These are phyloP conservation scores for Latheticus oryzae DNA, from an alignment of 2,888 invertebrate species.

Conservation along the genomic window DNA sequence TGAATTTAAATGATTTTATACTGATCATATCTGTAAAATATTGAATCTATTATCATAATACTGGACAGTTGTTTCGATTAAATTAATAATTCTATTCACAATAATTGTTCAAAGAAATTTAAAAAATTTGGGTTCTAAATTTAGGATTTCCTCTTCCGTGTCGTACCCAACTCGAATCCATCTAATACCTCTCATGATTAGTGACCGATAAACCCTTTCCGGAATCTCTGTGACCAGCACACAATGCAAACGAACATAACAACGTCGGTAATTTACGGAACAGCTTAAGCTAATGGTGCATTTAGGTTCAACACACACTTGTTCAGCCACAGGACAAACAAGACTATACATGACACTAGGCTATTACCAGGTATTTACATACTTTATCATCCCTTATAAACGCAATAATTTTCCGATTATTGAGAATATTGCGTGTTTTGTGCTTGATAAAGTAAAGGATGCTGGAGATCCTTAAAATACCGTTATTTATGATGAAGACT, in stretches of 20 bases:
- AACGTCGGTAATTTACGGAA: constrained; percentile 43
- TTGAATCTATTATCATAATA: too few relatives aligned
- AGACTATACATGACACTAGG: constrained; percentile 17
- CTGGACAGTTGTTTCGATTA: too few relatives aligned
- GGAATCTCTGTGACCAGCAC: constrained; percentile 37
- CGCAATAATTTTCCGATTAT: constrained; percentile 1
- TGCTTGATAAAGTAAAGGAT: too few relatives aligned
- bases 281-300: constrained; percentile 44
- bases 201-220: constrained; percentile 44
- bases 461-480: too few relatives aligned
- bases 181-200: constrained; percentile 39
- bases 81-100: too few relatives aligned
- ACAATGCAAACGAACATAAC: constrained; percentile 41
- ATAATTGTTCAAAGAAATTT: too few relatives aligned
- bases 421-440: constrained; percentile 10
- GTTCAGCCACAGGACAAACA: constrained; percentile 19
- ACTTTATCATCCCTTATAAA: constrained; percentile 6
- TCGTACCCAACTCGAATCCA: too few relatives aligned
- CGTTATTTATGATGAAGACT: too few relatives aligned
- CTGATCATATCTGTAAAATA: too few relatives aligned
- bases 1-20: too few relatives aligned
- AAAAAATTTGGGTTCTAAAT: too few relatives aligned
- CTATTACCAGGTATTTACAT: constrained; percentile 23
- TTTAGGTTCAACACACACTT: constrained; percentile 31
- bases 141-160: too few relatives aligned